A percentile compares a stretch with the other conserved stretches of the same genome.
These are phyloP conservation scores for Danio albolineatus DNA, from an alignment of 2,797 vertebrate genomes.

Conservation along the genomic window DNA sequence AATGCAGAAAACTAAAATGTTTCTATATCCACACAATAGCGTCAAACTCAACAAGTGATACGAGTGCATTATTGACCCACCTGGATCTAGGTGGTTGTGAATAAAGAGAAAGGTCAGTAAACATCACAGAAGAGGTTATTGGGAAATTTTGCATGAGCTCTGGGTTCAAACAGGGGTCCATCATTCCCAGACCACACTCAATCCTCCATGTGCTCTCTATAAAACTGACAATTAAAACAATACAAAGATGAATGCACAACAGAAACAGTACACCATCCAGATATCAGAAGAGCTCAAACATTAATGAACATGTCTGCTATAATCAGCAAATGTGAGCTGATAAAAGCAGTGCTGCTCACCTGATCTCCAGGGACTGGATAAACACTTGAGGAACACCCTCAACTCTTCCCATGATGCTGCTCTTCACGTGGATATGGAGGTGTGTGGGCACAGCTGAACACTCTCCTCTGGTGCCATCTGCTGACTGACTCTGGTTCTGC, in stretches of 20 bases:
- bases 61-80: constrained; percentile 67
- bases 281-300: constrained; percentile 10
- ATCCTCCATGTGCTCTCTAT: constrained; percentile 81
- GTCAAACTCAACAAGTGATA: not conserved
- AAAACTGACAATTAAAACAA: constrained; percentile 74
- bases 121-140: constrained; percentile 86
- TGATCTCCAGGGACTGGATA: constrained; percentile 83
- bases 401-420: constrained; percentile 72
- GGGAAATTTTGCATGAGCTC: constrained; percentile 75
- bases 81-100: constrained; percentile 80
- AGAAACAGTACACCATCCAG: not conserved
- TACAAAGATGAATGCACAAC: not conserved
- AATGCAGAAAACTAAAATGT: not conserved
- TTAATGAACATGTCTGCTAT: not conserved
- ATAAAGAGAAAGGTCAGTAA: constrained; percentile 81
- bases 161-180: constrained; percentile 72
- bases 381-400: constrained; percentile 79
- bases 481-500: constrained; percentile 65
- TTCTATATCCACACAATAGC: not conserved
- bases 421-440: constrained; percentile 81
- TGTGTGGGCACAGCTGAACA: constrained; percentile 85
- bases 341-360: constrained; percentile 71
- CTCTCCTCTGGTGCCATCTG: constrained; percentile 60
- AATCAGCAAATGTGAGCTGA: not conserved
- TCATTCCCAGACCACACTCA: constrained; percentile 78